phyloP scores from a whole-genome alignment of 37 sponge, comb jelly and placozoan genomes.

The Dysidea cf. avara region DNA sequence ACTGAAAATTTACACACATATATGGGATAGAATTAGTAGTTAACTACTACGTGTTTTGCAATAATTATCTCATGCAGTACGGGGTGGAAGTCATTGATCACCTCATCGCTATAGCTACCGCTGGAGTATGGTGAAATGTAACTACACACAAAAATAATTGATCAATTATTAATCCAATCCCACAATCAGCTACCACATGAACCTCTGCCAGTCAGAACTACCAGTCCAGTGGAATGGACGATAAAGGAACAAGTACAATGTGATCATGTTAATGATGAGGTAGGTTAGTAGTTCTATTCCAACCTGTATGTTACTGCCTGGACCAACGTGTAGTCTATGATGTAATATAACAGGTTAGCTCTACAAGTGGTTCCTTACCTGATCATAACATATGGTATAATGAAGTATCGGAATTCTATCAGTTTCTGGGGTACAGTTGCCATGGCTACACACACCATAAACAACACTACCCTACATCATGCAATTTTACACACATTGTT shows the following conservation, averaged over 20 bases:
- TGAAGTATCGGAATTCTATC: conserved; percentile 92
- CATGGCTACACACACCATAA: conserved; percentile 26
- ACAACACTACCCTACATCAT: conserved; percentile 47
- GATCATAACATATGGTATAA: conserved; percentile 78
- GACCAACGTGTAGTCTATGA: not conserved
- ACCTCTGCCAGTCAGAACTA: conserved; percentile 56
- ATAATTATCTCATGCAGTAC: no score
- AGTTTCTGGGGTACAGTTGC: conserved; percentile 78
- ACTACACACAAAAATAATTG: no score
- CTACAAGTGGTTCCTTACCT: not conserved
- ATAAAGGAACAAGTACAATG: conserved; percentile 61
- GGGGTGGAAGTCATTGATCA: no score
- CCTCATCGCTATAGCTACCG: no score
- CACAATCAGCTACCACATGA: conserved; percentile 91
- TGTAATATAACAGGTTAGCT: not conserved
- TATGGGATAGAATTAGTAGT: no score
- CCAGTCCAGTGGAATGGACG: conserved; percentile 70
- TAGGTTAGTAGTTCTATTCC: conserved; percentile 42
- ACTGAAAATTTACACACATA: no score
- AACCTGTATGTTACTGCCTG: not conserved
- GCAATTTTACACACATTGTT: not conserved
- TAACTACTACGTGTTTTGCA: no score
- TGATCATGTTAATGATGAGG: conserved; percentile 46
- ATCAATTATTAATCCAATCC: no score
- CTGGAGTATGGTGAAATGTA: no score